These are phyloP conservation scores for Muscicapa adusta DNA, from an alignment of 2,113 vertebrate species.

Conservation along the genomic window DNA sequence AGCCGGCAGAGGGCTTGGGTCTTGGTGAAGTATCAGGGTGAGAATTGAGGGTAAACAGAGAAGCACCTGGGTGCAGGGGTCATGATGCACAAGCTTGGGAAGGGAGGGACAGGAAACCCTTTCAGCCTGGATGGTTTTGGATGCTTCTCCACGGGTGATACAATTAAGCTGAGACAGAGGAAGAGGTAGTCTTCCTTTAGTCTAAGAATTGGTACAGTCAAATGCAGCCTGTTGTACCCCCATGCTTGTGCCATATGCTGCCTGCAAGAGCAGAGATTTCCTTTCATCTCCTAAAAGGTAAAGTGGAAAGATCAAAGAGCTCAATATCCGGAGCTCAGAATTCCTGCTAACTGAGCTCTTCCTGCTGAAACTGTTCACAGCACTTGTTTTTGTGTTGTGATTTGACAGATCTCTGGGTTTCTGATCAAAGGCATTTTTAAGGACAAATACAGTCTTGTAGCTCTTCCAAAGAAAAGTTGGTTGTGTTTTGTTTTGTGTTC, in stretches of 20 bases:
- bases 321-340: background rate
- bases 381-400: slow-evolving; percentile 39
- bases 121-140: background rate
- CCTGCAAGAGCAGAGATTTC: background rate
- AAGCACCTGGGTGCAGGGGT: background rate
- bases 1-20: background rate
- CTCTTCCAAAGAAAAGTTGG: background rate
- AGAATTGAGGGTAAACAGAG: background rate
- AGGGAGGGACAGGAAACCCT: background rate
- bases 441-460: slow-evolving; percentile 42
- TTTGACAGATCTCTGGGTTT: slow-evolving; percentile 26
- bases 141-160: background rate
- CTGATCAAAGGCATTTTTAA: slow-evolving; percentile 54
- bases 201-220: background rate
- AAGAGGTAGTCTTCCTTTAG: background rate
- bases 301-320: slow-evolving; percentile 53
- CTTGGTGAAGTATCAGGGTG: background rate
- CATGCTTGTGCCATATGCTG: background rate
- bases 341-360: slow-evolving; percentile 44
- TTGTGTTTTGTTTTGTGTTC: background rate
- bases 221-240: background rate
- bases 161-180: background rate
- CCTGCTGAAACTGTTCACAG: slow-evolving; percentile 39
- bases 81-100: background rate
- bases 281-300: slow-evolving; percentile 34